Evolutionary conservation across 2,113 vertebrate species (phyloP), one percentile per base, ranked within the genome.

Genomic region (Myanophis thanlyinensis): DNA sequence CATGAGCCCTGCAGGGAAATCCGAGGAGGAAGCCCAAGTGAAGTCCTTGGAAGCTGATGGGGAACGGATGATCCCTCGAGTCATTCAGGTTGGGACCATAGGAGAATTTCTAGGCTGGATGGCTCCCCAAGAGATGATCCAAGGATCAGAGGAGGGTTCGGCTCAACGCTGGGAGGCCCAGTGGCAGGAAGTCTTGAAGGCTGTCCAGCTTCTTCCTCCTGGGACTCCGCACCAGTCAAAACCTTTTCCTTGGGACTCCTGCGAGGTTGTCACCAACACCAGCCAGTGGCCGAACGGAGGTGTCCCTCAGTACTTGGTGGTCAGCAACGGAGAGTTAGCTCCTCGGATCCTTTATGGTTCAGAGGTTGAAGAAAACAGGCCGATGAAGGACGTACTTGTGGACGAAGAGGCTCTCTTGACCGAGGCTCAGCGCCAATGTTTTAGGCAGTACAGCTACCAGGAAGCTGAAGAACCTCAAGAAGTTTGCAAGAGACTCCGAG

Each of bases 141-240:
- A 59, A 54, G 88, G 92, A 12, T 46, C 88, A 0, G 88, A 92
- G 46, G 92, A 89, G 5, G 92, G 73, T 0, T 49, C 62, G 88
- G 88, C 92, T 8, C 92, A 92, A 23, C 53, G 88, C 73, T 92
- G 92, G 92, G 92, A 92, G 85, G 2, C 88, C 53, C 92, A 92
- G 30, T 92, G 92, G 92, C 92, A 92, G 92, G 92, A 92, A 47
- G 73, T 92, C 73, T 40, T 92, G 87, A 92, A 89, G 88, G 52
- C 73, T 0, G 52, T 92, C 44, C 92, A 92, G 46, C 88, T 46
- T 53, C 12, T 30, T 4, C 53, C 88, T 0, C 0, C 46, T 13
- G 92, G 13, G 67, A 20, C 22, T 46, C 73, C 25, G 11, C 88
- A 59, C 44, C 73, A 18, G 2, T 30, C 25, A 0, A 92, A 85